Base-by-base conservation (phyloP, 2,888 invertebrate genomes). In the Dicycla oo region DNA sequence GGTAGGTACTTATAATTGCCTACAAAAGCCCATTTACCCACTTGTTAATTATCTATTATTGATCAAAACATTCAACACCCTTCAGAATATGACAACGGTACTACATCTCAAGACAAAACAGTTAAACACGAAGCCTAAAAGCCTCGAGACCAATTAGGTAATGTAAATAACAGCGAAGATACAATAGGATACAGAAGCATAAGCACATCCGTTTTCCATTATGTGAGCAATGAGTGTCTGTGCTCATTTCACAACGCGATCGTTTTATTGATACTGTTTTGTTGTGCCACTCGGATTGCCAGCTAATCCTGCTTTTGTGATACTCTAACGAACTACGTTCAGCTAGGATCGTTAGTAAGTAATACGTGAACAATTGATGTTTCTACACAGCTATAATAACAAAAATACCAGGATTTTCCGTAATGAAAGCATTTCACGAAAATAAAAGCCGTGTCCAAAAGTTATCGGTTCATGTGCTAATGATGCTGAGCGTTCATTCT, bases 271-370 rank as follows among this genome's bases (percentile, higher is more conserved):
- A 71, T 71, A 77, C 73, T 69, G 76, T 70, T 71, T 71, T 69
- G 76, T 80, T 70, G 61, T 60, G 57, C 51, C 60, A 51, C 65
- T 70, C 66, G 73, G 70, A 73, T 77, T 76, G 70, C 61, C 18
- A 71, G 63, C 57, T 80, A 83, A 77, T 83, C 73, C 68, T 69
- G 66, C 73, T 76, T 80, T 76, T 70, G 72, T 63, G 72, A 83
- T 70, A 62, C 81, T 61, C 83, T 75, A 83, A 79, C 81, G 80
- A 83, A 80, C 75, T 73, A 68, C 40, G 75, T 61, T 54, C 58
- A 58, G 45, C 26, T 34, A 61, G 40, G n/a, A 58, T 79, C 62
- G 63, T 71, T 74, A 63, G 69, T 54, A 68, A 73, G 43, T 69
- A 71, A 64, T 74, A 82, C 79, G 66, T 60, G 56, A 78, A 71